Evolutionary conservation across 1,140 invertebrate genomes (phyloP).

Genomic region (Belonocnema kinseyi): DNA sequence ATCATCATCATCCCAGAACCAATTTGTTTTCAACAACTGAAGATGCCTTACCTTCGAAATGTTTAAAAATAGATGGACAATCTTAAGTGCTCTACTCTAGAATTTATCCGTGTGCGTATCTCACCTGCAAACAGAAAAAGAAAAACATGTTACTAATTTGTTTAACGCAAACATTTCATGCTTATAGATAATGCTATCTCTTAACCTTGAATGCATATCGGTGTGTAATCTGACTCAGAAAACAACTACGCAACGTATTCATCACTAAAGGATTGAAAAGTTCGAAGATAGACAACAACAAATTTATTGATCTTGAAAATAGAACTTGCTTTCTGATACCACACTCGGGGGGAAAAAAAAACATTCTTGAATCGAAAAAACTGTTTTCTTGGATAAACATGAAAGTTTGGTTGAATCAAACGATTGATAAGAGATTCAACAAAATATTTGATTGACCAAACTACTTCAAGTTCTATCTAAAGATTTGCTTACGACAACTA

Average conservation of each 20-base stretch:
- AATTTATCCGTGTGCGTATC: conserved; percentile 10
- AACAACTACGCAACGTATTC: conserved; percentile 1
- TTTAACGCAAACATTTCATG: conserved; percentile 1
- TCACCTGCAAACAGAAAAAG: conserved; percentile 42
- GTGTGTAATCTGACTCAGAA: conserved; percentile 21
- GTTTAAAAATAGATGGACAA: neutral
- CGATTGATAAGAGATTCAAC: no score
- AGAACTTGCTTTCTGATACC: no score
- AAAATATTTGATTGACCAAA: no score
- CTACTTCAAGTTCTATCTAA: no score
- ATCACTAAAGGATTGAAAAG: neutral
- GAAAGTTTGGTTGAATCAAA: no score
- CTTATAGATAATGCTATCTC: conserved; percentile 15
- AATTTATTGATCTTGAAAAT: no score
- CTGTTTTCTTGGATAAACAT: no score
- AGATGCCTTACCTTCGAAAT: neutral
- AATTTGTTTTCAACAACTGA: neutral
- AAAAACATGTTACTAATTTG: conserved; percentile 20
- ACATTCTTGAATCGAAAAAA: no score
- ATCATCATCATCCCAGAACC: neutral
- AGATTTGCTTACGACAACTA: no score
- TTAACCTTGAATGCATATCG: conserved; percentile 12
- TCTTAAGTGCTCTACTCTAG: conserved; percentile 8
- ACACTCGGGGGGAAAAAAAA: no score
- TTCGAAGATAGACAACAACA: no score